These are phyloP conservation scores for Vicugna pacos DNA, from an alignment of 2,113 vertebrate species.

Conservation along the genomic window DNA sequence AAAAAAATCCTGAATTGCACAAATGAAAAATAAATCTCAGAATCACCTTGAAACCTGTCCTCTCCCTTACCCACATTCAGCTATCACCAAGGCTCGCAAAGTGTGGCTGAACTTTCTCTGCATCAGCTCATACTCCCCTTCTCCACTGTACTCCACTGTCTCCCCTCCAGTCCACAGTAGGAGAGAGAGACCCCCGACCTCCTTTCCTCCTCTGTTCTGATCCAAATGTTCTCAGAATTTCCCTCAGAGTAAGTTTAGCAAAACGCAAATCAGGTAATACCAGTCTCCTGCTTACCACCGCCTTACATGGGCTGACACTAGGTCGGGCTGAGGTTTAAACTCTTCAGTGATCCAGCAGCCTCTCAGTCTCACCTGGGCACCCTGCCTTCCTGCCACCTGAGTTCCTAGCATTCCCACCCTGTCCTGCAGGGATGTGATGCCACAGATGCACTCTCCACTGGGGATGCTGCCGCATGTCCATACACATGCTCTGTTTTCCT, in stretches of 20 bases:
- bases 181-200: background rate
- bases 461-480: fast-evolving
- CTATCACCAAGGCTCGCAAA: background rate
- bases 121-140: fast-evolving
- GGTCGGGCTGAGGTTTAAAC: background rate
- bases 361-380: background rate
- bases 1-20: background rate
- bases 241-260: background rate
- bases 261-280: background rate
- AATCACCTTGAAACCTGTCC: too few species aligned
- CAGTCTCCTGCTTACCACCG: background rate
- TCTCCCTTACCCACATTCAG: background rate
- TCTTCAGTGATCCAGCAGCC: background rate
- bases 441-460: background rate
- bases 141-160: too few species aligned
- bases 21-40: background rate
- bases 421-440: background rate
- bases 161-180: background rate
- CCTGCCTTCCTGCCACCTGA: background rate
- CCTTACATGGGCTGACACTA: background rate
- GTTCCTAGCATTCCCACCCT: background rate
- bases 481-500: background rate
- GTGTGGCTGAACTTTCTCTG: background rate
- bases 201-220: background rate
- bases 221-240: background rate